Evolutionary conservation across 2,113 vertebrate genomes (phyloP), one percentile per base, ranked within the genome.

Genomic region (Takifugu flavidus): DNA sequence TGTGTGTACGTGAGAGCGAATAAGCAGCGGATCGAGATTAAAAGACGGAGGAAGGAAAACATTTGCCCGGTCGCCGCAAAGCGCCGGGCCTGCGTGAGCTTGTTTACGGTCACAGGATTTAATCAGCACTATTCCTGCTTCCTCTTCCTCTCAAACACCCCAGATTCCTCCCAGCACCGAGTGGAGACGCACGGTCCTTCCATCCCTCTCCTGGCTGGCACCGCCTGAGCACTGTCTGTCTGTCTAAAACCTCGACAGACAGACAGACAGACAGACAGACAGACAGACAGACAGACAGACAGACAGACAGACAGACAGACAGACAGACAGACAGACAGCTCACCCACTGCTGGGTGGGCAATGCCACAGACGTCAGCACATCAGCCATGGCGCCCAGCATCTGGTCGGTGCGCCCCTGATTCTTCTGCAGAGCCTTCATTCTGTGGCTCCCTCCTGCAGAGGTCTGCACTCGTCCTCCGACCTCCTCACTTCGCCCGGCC

Each of bases 371-470:
- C n/a, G 88, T 92, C 53, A 94, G 86, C 81, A 94, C 80, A 27
- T 94, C 92, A 11, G 90, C 92, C 89, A 93, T 93, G 66, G 93
- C 92, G 62, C 92, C 93, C 62, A 93, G 85, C 85, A 94, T 93
- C 85, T 93, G 90, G 84, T 94, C 90, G 7, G 91, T 93, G 51
- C 89, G 89, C 34, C 90, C 93, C 71, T 84, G 87, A 67, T 88
- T 91, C 82, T 88, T 91, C 71, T 88, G 90, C 0, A 92, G 81
- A 60, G 90, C 85, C 75, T 93, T 93, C 92, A 93, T 93, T 62
- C 46, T 87, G 31, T 25, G 28, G 49, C 63, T 13, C 20, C 29
- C 46, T 0, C 55, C 42, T 6, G 20, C 25, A n/a, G 52, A 39
- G 15, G 54, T 47, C 20, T 66, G 39, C 47, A 25, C 34, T 49